A percentile compares a stretch with the other conserved stretches of the same genome.
Conservation (phyloP, 2,888 invertebrate species). For the Mechanitis mazaeus region DNA sequence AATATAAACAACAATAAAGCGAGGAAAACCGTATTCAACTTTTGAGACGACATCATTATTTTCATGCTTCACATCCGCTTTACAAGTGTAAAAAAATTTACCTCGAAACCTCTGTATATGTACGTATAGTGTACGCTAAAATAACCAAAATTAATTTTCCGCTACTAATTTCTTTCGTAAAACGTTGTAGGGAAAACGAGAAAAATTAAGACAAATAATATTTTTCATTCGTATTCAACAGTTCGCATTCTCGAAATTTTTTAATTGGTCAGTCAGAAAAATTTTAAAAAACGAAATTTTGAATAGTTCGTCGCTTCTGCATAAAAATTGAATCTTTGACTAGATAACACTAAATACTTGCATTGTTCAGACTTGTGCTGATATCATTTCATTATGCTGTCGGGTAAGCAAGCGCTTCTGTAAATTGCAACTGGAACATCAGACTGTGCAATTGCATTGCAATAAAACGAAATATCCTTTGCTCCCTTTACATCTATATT, state of each 20-base stretch:
- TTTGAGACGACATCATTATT: slow-evolving; percentile 18
- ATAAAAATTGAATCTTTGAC: slow-evolving; percentile 26
- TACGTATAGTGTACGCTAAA: not conserved
- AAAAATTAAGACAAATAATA: not conserved
- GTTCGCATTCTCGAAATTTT: not conserved
- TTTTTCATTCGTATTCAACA: too few species aligned
- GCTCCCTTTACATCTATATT: slow-evolving; percentile 3
- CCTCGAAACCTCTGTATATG: not conserved
- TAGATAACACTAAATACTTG: slow-evolving; percentile 30
- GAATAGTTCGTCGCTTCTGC: slow-evolving; percentile 18
- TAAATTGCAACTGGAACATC: slow-evolving; percentile 28
- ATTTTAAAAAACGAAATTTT: not conserved
- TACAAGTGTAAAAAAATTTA: slow-evolving; percentile 2
- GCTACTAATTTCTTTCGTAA: too few species aligned
- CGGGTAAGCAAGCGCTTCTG: slow-evolving; percentile 47
- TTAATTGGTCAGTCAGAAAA: not conserved
- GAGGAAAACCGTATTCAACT: slow-evolving; percentile 13
- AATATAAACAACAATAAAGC: slow-evolving; percentile 10
- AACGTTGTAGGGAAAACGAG: not conserved
- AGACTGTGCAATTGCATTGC: slow-evolving; percentile 24
- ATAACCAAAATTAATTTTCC: too few species aligned
- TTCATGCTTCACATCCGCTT: slow-evolving; percentile 15
- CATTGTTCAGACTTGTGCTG: slow-evolving; percentile 25
- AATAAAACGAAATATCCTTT: slow-evolving; percentile 23
- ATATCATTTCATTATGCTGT: slow-evolving; percentile 44